Evolutionary conservation across 2,113 vertebrate species (phyloP).

Genomic region (Actinemys pallida): DNA sequence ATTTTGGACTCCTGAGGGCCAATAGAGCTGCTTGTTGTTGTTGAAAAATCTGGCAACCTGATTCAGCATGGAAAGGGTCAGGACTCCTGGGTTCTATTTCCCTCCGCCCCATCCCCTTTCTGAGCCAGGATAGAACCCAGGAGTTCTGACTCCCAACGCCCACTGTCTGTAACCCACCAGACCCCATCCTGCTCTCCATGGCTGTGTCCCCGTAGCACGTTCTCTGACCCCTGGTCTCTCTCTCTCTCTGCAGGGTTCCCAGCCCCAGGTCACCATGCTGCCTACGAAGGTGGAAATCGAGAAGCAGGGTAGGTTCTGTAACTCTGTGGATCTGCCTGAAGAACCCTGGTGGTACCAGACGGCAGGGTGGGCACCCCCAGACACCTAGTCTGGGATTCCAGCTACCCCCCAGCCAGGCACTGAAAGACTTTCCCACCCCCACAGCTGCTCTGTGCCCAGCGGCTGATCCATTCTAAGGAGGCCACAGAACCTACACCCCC

Average conservation of each 20-base stretch:
- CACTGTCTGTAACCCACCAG: background rate
- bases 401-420: background rate
- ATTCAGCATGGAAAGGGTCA: background rate
- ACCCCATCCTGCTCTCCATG: background rate
- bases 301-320: constrained; percentile 78
- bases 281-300: constrained; percentile 86
- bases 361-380: background rate
- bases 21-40: background rate
- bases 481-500: background rate
- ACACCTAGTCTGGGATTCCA: background rate
- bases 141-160: background rate
- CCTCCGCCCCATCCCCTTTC: background rate
- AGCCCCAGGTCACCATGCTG: constrained; percentile 71
- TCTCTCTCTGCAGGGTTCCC: background rate
- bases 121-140: background rate
- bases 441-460: background rate
- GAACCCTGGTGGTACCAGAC: background rate
- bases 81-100: background rate
- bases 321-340: background rate
- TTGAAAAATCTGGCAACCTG: background rate
- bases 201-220: background rate
- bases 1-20: background rate
- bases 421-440: background rate
- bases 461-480: background rate
- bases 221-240: background rate